Evolutionary conservation across 2,888 invertebrate genomes (phyloP), one percentile per base, ranked within the genome.

Genomic region (Theodoxus fluviatilis): DNA sequence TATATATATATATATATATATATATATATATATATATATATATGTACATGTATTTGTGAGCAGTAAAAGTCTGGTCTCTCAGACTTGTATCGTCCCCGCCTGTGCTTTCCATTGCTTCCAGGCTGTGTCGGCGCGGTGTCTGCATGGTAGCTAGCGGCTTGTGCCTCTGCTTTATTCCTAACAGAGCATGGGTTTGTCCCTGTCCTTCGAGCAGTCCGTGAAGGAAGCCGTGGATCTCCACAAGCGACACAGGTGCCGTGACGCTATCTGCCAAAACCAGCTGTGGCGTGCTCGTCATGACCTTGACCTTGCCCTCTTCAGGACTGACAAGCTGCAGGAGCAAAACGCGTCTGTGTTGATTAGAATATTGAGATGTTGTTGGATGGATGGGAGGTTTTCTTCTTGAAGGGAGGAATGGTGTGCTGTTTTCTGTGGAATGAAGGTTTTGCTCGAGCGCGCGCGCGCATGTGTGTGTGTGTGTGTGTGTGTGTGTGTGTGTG

Each of bases 201-300:
- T 94, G 80, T 93, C 94, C 79, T 96, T 94, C 83, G 91, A 93
- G 9, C 93, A 93, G 4, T 93, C 94, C 3, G 93, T 93, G 2
- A 93, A 89, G 82, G 93, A 94, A 85, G 93, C 94, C 18, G 93
- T 93, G 79, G 93, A 93, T 83, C 91, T 93, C 74, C 87, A 93
- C 66, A 91, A 91, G 78, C 91, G 92, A 80, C 93, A 93, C 85
- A 90, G 92, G 72, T 93, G 94, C 86, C 91, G 91, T 72, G 94
- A 94, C 87, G 93, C 85, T 12, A 74, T 85, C 9, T 87, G 87
- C 76, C 86, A 87, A 71, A 84, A 85, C 1, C 85, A 86, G 70
- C 75, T 95, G 75, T 95, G 95, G 95, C 94, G 95, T 84, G 94
- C 94, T 67, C 93, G 94, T 80, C 93, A 95, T 85, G 95, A 96